Conservation (phyloP, 2,113 vertebrate species). For the Petrocephalus microphthalmus region DNA sequence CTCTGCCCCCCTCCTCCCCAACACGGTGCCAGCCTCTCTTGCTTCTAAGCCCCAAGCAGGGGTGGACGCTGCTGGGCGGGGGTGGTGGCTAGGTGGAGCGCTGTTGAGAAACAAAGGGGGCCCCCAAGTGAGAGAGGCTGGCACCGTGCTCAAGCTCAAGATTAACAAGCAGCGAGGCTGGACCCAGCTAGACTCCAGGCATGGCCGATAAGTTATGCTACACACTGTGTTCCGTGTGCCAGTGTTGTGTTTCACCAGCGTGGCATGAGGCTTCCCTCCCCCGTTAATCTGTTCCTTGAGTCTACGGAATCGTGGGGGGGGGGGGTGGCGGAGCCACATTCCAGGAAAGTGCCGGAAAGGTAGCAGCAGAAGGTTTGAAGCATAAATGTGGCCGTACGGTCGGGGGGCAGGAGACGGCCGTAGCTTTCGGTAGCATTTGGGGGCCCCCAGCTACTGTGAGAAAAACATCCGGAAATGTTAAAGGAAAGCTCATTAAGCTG, state of each 20-base stretch:
- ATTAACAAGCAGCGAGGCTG: not conserved
- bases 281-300: not conserved
- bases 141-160: not conserved
- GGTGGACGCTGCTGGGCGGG: not conserved
- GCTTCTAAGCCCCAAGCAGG: not conserved
- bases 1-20: constrained; percentile 21
- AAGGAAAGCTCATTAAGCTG: not conserved
- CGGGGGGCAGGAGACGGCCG: no score
- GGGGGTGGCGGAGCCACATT: not conserved
- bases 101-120: not conserved
- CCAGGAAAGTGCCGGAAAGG: not conserved
- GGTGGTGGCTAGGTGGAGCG: not conserved
- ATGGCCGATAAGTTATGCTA: not conserved
- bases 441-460: not conserved
- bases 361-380: not conserved
- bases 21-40: not conserved
- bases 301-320: not conserved
- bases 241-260: not conserved
- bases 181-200: not conserved
- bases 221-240: not conserved
- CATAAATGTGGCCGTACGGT: not conserved
- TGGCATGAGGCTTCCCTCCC: not conserved
- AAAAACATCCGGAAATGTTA: not conserved
- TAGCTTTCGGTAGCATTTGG: not conserved
- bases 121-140: no score